Evolutionary conservation across 2,113 vertebrate genomes (phyloP).

Genomic region (Leptodactylus fuscus): DNA sequence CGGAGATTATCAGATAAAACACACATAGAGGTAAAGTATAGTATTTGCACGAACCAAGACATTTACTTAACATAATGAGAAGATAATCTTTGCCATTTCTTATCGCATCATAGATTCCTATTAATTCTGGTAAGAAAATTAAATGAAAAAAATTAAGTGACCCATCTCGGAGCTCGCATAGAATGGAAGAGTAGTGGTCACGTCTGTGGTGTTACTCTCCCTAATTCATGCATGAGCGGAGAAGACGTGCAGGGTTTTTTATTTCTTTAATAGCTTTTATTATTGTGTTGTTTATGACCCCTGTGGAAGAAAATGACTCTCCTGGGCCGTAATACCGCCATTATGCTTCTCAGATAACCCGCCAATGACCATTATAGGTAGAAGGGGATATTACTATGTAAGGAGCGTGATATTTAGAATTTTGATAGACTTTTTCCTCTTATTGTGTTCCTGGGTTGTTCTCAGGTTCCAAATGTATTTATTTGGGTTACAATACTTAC

Average conservation of each 20-base stretch:
- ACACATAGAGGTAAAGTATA: not conserved
- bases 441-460: no score
- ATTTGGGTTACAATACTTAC: no score
- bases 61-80: slow-evolving; percentile 25
- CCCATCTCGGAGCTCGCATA: not conserved
- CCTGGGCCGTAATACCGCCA: not conserved
- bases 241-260: not conserved
- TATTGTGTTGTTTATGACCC: not conserved
- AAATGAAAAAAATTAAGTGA: not conserved
- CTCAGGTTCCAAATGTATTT: no score
- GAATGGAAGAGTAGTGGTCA: not conserved
- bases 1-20: not conserved
- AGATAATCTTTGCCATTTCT: not conserved
- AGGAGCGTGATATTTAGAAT: not conserved
- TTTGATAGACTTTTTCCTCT: not conserved
- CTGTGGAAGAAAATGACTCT: not conserved
- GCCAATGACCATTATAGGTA: not conserved
- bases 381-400: not conserved
- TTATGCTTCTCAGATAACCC: not conserved
- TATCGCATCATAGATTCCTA: slow-evolving; percentile 1
- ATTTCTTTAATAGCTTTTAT: not conserved
- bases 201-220: not conserved
- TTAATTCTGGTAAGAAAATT: not conserved
- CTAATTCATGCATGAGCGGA: not conserved
- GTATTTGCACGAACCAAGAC: not conserved